Evolutionary conservation across 1,140 invertebrate genomes (phyloP).

Genomic region (Leptinotarsa texana): DNA sequence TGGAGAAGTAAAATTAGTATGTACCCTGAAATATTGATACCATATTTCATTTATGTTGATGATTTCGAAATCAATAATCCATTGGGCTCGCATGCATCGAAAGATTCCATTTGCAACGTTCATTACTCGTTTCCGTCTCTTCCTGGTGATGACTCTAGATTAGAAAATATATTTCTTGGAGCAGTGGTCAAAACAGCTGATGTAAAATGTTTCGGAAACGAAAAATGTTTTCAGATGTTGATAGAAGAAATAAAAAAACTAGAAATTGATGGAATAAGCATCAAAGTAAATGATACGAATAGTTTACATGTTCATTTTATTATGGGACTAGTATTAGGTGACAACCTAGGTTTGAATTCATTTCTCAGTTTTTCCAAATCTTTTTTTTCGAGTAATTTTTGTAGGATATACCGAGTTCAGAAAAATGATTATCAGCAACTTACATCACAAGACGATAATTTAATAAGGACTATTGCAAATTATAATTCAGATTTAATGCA

Average conservation of each 20-base stretch:
- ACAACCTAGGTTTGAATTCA: slow-evolving; percentile 48
- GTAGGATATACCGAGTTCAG: slow-evolving; percentile 43
- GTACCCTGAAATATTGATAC: slow-evolving; percentile 42
- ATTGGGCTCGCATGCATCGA: slow-evolving; percentile 45
- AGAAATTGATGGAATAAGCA: slow-evolving; percentile 41
- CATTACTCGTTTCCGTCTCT: slow-evolving; percentile 46
- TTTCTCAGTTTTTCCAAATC: slow-evolving; percentile 45
- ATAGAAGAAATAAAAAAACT: slow-evolving; percentile 47
- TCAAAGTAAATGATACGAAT: slow-evolving; percentile 27
- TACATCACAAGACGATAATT: slow-evolving; percentile 24
- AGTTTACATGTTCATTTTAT: slow-evolving; percentile 41
- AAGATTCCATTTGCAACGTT: slow-evolving; percentile 48
- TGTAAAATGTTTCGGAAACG: slow-evolving; percentile 10
- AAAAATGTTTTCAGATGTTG: slow-evolving; percentile 41
- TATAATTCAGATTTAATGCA: slow-evolving; percentile 11
- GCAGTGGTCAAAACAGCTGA: slow-evolving; percentile 43
- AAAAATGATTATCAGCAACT: slow-evolving; percentile 33
- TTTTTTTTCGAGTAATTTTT: slow-evolving; percentile 48
- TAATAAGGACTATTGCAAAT: slow-evolving; percentile 5
- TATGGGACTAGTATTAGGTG: slow-evolving; percentile 44
- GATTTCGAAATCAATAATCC: slow-evolving; percentile 49
- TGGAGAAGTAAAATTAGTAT: slow-evolving; percentile 36
- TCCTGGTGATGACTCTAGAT: slow-evolving; percentile 41
- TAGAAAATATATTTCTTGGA: slow-evolving; percentile 49
- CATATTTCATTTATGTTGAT: slow-evolving; percentile 40